Conservation (phyloP, 2,797 vertebrate species). For the Peromyscus melanophrys region DNA sequence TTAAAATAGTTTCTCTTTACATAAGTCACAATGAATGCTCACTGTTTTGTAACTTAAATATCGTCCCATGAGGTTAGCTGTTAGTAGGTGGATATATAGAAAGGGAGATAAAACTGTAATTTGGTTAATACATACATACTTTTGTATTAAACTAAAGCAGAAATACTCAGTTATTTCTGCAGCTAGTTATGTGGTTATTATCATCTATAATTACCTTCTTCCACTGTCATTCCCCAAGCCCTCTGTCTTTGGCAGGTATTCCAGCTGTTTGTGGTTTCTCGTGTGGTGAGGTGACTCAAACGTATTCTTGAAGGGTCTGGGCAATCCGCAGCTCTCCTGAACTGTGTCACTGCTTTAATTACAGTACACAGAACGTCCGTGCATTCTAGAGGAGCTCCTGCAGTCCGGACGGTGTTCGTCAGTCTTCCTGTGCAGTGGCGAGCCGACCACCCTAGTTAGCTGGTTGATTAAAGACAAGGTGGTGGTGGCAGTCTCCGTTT, state of each 20-base stretch:
- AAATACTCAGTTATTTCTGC: slow-evolving; percentile 24
- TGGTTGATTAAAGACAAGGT: slow-evolving; percentile 18
- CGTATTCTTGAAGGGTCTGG: slow-evolving; percentile 21
- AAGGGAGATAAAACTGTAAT: slow-evolving; percentile 36
- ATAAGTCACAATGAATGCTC: not conserved
- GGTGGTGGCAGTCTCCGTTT: not conserved
- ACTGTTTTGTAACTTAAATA: slow-evolving; percentile 42
- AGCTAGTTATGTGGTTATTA: not conserved
- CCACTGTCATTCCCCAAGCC: not conserved
- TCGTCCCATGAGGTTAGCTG: not conserved
- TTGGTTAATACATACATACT: not conserved
- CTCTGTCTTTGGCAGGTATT: slow-evolving; percentile 33
- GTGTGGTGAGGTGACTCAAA: not conserved
- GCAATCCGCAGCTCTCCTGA: slow-evolving; percentile 5
- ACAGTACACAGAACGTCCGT: not conserved
- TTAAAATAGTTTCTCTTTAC: slow-evolving; percentile 52
- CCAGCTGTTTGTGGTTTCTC: slow-evolving; percentile 43
- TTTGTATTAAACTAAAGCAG: slow-evolving; percentile 27
- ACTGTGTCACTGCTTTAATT: slow-evolving; percentile 47
- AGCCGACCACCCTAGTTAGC: not conserved
- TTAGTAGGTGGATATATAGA: slow-evolving; percentile 34
- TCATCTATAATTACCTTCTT: slow-evolving; percentile 24
- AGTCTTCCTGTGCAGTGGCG: not conserved
- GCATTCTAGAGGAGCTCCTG: not conserved
- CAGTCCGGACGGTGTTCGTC: not conserved